Evolutionary conservation across 2,113 vertebrate genomes (phyloP), one percentile per base, ranked within the genome.

Genomic region (Neomonachus schauinslandi): DNA sequence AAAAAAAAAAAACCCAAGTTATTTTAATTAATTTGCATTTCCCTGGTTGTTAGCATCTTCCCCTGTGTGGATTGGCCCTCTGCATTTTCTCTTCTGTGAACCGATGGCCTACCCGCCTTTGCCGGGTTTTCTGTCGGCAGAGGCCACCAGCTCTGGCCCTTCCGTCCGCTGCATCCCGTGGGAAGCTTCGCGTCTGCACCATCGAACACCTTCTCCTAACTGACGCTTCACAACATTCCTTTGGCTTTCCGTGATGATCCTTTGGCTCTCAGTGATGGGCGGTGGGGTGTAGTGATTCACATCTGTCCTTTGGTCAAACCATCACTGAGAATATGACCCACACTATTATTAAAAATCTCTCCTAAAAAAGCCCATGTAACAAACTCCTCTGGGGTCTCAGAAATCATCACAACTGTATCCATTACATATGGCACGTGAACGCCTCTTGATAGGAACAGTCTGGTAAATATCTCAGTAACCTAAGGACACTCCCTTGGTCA

Each of bases 31-130:
- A 14, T 13, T 53, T 26, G 69, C 7, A 28, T 46, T 33, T 65
- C 31, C 72, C 19, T 24, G n/a, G 80, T 59, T 42, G 15, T 61
- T 18, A 59, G 28, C n/a, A 2, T 14, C n/a, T n/a, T 33, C 31
- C 42, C 7, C n/a, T 5, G 15, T 55, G 67, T 18, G 18, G 65
- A 42, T 1, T 5, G n/a, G 57, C 31, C 53, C 33, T 39, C 46
- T 53, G 84, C 76, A 49, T 67, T 46, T 71, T 88, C 19, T 71
- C 22, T 24, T 13, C 69, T 24, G 49, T 10, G 49, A 59, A 42
- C 3, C 5, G 12, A 19, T 5, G 8, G 14, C 59, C 59, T 55
- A 0, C 1, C 53, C 15, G 2, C 15, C 36, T 28, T 16, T 33
- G 33, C 63, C 51, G 19, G 1, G 12, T 49, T 33, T 59, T 39